A percentile compares a stretch with the other conserved stretches of the same genome.
phyloP scores from a whole-genome alignment of 2,797 vertebrate species.

The Eulemur mongoz region DNA sequence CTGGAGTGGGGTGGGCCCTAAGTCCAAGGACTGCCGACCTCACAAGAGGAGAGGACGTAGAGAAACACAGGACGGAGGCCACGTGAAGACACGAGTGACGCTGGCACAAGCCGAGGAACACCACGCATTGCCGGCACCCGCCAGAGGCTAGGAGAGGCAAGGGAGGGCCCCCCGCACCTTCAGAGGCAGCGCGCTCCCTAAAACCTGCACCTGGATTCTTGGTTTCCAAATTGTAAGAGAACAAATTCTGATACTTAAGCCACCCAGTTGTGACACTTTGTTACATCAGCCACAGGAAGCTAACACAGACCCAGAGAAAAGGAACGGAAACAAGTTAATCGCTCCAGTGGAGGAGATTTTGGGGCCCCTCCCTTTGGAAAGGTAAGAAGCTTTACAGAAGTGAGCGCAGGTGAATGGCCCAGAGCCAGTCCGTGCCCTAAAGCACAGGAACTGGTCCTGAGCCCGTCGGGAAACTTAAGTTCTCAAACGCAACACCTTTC shows the following conservation, averaged over 20 bases:
- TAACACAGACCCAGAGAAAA: neutral
- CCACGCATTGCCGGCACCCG: neutral
- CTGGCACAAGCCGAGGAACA: fast-evolving
- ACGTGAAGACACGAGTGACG: fast-evolving
- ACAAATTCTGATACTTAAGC: neutral
- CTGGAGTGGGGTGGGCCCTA: neutral
- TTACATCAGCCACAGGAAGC: neutral
- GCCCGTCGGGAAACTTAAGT: fast-evolving
- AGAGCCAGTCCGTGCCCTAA: neutral
- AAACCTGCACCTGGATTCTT: neutral
- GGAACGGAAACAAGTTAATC: neutral
- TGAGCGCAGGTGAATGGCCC: neutral
- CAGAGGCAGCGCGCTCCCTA: neutral
- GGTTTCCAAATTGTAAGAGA: neutral
- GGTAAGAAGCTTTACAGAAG: neutral
- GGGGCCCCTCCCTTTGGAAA: neutral
- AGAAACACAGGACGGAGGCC: neutral
- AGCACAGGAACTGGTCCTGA: no score
- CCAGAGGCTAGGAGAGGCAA: no score
- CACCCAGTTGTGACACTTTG: neutral
- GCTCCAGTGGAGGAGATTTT: neutral
- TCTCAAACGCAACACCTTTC: neutral
- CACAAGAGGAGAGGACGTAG: neutral
- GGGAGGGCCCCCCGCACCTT: neutral
- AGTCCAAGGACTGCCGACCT: neutral